These are phyloP conservation scores for Drosophila rhopaloa DNA, from an alignment of 1,140 invertebrate species.

Conservation along the genomic window DNA sequence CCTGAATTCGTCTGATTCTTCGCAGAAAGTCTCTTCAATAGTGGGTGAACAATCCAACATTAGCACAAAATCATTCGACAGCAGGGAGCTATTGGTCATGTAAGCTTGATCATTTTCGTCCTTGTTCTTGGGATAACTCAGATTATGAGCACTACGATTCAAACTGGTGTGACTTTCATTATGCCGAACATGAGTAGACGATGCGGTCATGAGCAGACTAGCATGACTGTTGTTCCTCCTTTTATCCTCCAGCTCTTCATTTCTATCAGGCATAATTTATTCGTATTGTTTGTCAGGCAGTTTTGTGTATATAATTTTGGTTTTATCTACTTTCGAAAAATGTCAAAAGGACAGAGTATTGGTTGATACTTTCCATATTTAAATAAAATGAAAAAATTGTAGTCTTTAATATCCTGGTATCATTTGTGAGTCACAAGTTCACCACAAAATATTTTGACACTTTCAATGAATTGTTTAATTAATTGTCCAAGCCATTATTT, in stretches of 20 bases:
- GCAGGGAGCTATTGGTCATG: conserved; percentile 1
- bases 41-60: conserved; percentile 40
- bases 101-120: neutral
- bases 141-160: neutral
- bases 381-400: neutral
- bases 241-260: neutral
- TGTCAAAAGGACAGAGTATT: neutral
- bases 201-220: neutral
- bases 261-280: neutral
- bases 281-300: neutral
- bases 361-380: too few relatives aligned
- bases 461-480: conserved; percentile 72
- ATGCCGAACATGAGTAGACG: neutral
- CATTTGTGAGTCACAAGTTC: neutral
- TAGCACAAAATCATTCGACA: conserved; percentile 43
- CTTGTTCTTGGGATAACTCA: neutral
- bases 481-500: conserved; percentile 24
- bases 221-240: neutral
- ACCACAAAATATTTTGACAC: conserved; percentile 49
- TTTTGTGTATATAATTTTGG: conserved; percentile 11
- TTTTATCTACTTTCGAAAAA: neutral
- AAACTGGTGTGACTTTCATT: neutral
- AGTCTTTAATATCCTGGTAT: neutral
- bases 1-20: conserved; percentile 18
- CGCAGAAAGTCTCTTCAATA: conserved; percentile 48